Percentiles rank a stretch among this genome's conserved stretches.
phyloP scores from a whole-genome alignment of 2,888 invertebrate species.

The Troides oblongomaculatus region DNA sequence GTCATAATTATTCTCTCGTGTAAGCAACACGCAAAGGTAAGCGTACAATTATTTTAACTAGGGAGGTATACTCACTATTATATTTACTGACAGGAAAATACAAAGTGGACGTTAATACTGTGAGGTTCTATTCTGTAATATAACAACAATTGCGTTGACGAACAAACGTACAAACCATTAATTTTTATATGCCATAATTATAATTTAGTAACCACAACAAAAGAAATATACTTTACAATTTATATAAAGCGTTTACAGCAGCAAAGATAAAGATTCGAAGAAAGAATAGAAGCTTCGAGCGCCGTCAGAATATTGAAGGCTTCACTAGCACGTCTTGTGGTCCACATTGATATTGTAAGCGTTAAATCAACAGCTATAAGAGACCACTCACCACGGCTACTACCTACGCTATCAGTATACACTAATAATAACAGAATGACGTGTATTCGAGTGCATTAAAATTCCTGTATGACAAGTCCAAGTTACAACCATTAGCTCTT shows the following conservation, averaged over 20 bases:
- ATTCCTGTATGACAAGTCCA: slow-evolving; percentile 20
- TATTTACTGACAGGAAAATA: slow-evolving; percentile 25
- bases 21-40: slow-evolving; percentile 30
- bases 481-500: slow-evolving; percentile 7
- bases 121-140: slow-evolving; percentile 8
- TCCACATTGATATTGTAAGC: slow-evolving; percentile 24
- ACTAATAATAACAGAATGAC: slow-evolving; percentile 35
- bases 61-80: slow-evolving; percentile 25
- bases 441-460: slow-evolving; percentile 26
- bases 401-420: slow-evolving; percentile 49
- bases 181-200: neutral
- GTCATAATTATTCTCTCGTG: slow-evolving; percentile 31
- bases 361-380: slow-evolving; percentile 19
- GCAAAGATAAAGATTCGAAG: neutral
- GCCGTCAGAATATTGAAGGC: slow-evolving; percentile 6
- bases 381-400: slow-evolving; percentile 39
- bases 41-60: slow-evolving; percentile 30
- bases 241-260: neutral
- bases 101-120: slow-evolving; percentile 16
- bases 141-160: neutral
- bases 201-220: neutral
- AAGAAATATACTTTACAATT: neutral
- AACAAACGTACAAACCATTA: neutral
- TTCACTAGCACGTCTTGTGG: slow-evolving; percentile 17
- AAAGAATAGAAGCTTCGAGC: slow-evolving; percentile 2